These are phyloP conservation scores for Drosophila carrolli DNA, from an alignment of 1,140 invertebrate genomes.

Conservation along the genomic window DNA sequence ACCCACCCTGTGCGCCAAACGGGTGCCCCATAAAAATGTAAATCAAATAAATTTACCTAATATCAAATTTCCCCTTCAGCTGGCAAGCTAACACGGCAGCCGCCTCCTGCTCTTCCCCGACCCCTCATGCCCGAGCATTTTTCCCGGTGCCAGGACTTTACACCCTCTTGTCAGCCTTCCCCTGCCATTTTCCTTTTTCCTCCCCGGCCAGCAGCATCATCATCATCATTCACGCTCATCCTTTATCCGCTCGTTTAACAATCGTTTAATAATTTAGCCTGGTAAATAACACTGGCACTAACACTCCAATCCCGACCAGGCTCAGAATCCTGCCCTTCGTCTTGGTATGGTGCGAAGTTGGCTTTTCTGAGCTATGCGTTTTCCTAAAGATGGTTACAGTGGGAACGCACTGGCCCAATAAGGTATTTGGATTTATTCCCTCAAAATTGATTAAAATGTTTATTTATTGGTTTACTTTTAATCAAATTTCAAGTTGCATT, in stretches of 20 bases:
- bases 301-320: constrained; percentile 41
- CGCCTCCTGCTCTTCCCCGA: not conserved
- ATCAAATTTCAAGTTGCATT: too few relatives aligned
- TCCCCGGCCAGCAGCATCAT: constrained; percentile 45
- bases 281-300: constrained; percentile 81
- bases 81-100: constrained; percentile 47
- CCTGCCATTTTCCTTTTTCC: constrained; percentile 23
- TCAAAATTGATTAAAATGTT: too few relatives aligned
- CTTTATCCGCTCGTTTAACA: constrained; percentile 83
- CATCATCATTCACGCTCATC: constrained; percentile 81
- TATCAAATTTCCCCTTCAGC: constrained; percentile 80
- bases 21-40: constrained; percentile 80
- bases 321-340: constrained; percentile 20
- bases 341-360: constrained; percentile 24
- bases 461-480: too few relatives aligned
- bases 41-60: constrained; percentile 84
- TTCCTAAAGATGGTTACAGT: constrained; percentile 42
- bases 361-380: constrained; percentile 20
- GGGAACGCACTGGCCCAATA: not conserved
- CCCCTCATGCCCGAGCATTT: constrained; percentile 1
- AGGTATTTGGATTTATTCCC: not conserved
- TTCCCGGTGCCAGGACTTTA: constrained; percentile 22
- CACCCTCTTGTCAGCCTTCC: constrained; percentile 11
- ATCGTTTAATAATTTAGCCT: constrained; percentile 83
- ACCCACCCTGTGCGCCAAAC: constrained; percentile 25